Percentiles rank a stretch among this genome's conserved stretches.
Evolutionary conservation across 2,113 vertebrate genomes (phyloP).

Genomic region (Astur gentilis): DNA sequence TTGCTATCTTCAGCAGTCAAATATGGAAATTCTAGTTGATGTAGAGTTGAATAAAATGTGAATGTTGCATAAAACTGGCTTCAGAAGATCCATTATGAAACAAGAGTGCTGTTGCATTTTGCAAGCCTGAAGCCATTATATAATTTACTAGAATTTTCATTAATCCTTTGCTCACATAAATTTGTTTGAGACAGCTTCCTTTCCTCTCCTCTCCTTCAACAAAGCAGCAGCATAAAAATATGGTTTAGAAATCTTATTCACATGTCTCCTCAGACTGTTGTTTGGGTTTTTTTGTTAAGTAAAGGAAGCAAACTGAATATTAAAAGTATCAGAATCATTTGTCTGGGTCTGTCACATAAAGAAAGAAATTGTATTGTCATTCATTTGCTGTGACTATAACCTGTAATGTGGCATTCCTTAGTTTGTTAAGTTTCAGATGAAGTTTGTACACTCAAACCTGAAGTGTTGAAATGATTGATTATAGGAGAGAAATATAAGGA

Average conservation of each 20-base stretch:
- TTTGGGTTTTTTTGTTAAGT: background rate
- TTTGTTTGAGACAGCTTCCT: background rate
- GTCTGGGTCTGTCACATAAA: background rate
- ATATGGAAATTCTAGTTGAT: background rate
- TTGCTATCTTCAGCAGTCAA: background rate
- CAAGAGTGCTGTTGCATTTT: background rate
- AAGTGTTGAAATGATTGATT: background rate
- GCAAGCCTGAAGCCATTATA: background rate
- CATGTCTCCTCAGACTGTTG: background rate
- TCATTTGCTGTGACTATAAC: background rate
- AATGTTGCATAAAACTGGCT: background rate
- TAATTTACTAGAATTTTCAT: slow-evolving; percentile 6
- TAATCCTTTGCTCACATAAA: background rate
- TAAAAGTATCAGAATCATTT: background rate
- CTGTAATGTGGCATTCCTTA: background rate
- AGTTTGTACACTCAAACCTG: background rate
- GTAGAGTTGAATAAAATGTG: background rate
- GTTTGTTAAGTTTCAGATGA: background rate
- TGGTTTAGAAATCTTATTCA: background rate
- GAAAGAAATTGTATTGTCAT: background rate
- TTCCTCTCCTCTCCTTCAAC: background rate
- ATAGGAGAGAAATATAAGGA: background rate
- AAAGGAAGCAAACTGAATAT: background rate
- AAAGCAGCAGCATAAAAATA: background rate
- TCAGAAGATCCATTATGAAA: background rate